These are phyloP conservation scores for Cantharis nigra DNA, from an alignment of 2,888 invertebrate genomes.

Conservation along the genomic window DNA sequence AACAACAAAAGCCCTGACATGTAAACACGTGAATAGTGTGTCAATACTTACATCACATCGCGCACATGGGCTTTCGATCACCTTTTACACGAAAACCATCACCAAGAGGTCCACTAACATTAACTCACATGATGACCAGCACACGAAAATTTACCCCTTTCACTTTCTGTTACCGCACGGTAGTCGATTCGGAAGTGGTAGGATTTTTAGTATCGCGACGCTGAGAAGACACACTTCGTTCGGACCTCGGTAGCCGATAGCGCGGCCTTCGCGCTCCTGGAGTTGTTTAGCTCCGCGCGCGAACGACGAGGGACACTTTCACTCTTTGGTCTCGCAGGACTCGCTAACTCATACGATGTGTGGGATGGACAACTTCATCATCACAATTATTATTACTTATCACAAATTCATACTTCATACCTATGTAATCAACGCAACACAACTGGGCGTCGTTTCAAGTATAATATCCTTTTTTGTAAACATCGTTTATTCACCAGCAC, in stretches of 20 bases:
- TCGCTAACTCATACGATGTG: conserved; percentile 21
- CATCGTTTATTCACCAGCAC: not conserved
- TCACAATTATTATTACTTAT: conserved; percentile 22
- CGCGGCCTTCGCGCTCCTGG: conserved; percentile 35
- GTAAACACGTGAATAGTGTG: conserved; percentile 40
- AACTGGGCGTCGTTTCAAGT: not conserved
- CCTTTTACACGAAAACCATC: conserved; percentile 27
- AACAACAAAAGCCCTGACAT: conserved; percentile 39
- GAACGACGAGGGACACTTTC: conserved; percentile 37
- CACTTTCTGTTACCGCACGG: conserved; percentile 32
- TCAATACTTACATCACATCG: conserved; percentile 40
- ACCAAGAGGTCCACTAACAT: conserved; percentile 14
- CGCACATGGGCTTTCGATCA: conserved; percentile 35
- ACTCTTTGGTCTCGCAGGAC: conserved; percentile 36
- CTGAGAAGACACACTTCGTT: conserved; percentile 28
- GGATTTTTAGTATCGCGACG: conserved; percentile 32
- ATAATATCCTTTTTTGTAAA: not conserved
- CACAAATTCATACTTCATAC: not conserved
- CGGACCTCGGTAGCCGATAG: conserved; percentile 37
- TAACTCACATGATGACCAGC: conserved; percentile 22
- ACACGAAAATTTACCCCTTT: conserved; percentile 37
- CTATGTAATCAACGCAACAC: not conserved
- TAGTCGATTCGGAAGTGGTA: conserved; percentile 32
- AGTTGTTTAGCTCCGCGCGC: conserved; percentile 33
- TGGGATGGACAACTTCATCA: conserved; percentile 33